These are phyloP conservation scores for Elephantulus edwardii DNA, from an alignment of 2,113 vertebrate species.

Conservation along the genomic window DNA sequence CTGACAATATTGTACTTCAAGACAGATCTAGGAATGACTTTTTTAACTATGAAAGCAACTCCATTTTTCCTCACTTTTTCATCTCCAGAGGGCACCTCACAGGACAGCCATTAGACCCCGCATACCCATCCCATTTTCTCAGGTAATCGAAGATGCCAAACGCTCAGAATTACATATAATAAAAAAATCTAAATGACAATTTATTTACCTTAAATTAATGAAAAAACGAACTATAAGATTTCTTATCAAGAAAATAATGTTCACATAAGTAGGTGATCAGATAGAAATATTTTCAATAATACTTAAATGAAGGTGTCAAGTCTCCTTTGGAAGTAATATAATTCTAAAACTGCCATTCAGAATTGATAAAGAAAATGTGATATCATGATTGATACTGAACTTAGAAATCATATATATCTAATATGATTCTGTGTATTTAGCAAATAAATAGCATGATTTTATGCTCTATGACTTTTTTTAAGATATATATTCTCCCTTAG, in stretches of 20 bases:
- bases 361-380: slow-evolving; percentile 32
- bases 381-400: not conserved
- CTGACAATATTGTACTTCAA: no score
- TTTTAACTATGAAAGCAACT: no score
- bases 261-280: not conserved
- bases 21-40: no score
- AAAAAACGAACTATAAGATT: not conserved
- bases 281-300: not conserved
- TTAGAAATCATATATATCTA: slow-evolving; percentile 8
- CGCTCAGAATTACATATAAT: no score
- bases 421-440: slow-evolving; percentile 30
- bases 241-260: slow-evolving; percentile 13
- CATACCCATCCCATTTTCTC: no score
- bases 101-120: no score
- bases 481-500: slow-evolving; percentile 49
- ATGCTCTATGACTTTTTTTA: slow-evolving; percentile 39
- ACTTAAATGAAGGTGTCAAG: slow-evolving; percentile 25
- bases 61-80: no score
- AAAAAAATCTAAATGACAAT: not conserved
- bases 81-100: no score
- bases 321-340: slow-evolving; percentile 2
- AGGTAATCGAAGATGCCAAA: no score
- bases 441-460: slow-evolving; percentile 40
- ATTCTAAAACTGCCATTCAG: slow-evolving; percentile 41
- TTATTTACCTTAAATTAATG: not conserved